A percentile compares a stretch with the other conserved stretches of the same genome.
phyloP scores from a whole-genome alignment of 2,888 invertebrate species.

The Laothoe populi region DNA sequence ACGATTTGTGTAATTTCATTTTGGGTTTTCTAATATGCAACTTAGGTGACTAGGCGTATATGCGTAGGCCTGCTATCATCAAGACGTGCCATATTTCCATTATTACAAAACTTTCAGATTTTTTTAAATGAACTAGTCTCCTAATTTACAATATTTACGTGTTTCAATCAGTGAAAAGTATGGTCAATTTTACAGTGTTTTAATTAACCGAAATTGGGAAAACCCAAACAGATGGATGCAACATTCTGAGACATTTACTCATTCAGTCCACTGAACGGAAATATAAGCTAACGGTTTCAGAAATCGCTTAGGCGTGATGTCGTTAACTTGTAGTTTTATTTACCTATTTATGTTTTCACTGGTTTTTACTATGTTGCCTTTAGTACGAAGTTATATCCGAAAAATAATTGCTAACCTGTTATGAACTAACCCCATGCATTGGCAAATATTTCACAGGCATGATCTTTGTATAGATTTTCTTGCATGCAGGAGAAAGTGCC shows the following conservation, averaged over 20 bases:
- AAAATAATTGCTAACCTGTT: too few relatives aligned
- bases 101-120: neutral
- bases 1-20: conserved; percentile 13
- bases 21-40: conserved; percentile 10
- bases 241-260: neutral
- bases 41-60: neutral
- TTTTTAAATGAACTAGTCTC: neutral
- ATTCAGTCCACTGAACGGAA: neutral
- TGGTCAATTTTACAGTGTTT: too few relatives aligned
- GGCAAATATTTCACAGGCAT: too few relatives aligned
- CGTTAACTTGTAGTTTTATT: neutral
- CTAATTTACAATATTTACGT: neutral
- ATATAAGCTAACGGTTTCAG: neutral
- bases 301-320: conserved; percentile 4
- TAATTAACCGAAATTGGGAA: neutral
- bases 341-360: too few relatives aligned
- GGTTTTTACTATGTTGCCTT: too few relatives aligned
- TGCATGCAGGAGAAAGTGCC: too few relatives aligned
- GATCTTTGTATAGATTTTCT: too few relatives aligned
- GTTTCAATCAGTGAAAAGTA: neutral
- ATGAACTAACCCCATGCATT: too few relatives aligned
- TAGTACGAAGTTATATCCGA: too few relatives aligned
- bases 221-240: neutral
- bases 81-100: too few relatives aligned
- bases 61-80: neutral